Evolutionary conservation across 2,797 vertebrate species (phyloP), one percentile per base, ranked within the genome.

Genomic region (Silurus aristotelis): DNA sequence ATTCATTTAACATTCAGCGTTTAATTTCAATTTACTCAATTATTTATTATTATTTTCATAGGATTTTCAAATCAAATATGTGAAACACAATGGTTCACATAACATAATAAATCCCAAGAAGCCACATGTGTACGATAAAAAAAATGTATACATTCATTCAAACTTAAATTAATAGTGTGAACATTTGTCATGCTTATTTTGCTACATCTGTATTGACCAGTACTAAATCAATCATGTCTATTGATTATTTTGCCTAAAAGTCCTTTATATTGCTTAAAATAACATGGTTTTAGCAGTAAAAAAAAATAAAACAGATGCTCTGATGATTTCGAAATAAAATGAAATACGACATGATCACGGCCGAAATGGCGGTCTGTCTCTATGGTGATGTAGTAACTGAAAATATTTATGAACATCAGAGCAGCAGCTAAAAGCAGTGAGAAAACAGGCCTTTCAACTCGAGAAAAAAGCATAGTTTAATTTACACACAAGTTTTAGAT

Each of bases 371-470:
- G 22, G 67, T 31, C 80, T 22, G 84, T 87, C 71, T 80, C 86
- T 87, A 84, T 87, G 86, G 88, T 81, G 70, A 88, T 86, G 80
- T 72, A 83, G 83, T 85, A 68, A 86, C 2, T 66, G 66, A 85
- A 89, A 83, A 85, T 87, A 87, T 90, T 84, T 79, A 84, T 87
- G 86, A 87, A 64, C 46, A 31, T 61, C 66, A 20, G n/a, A 64
- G 31, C 55, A 7, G 52, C 38, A 43, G 48, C 48, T 52, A 12
- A 58, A 80, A 82, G 70, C 61, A 67, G 27, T 22, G 20, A 64
- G 15, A 31, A 80, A 55, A 73, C 25, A 85, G n/a, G 31, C 15
- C 73, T 55, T 56, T 64, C 20, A 58, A 56, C 22, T 46, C 67
- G 7, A 43, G 6, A 43, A 2, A 55, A 85, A 61, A 84, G 56